These are phyloP conservation scores for Zingel zingel DNA, from an alignment of 2,113 vertebrate genomes.

Conservation along the genomic window DNA sequence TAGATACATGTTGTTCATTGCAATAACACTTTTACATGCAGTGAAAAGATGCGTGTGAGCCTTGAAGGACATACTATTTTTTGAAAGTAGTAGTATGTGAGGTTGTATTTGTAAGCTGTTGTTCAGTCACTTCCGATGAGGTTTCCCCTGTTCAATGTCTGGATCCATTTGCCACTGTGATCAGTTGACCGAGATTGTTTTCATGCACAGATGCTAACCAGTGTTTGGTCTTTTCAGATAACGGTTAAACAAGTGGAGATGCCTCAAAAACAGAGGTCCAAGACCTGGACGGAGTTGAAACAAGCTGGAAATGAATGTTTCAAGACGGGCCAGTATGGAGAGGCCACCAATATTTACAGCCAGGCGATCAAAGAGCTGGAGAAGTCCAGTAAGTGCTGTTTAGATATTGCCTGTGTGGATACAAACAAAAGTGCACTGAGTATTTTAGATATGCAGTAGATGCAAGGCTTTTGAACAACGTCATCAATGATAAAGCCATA, in stretches of 20 bases:
- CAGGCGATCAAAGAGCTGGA: constrained; percentile 87
- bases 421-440: too few relatives aligned
- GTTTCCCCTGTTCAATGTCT: neutral
- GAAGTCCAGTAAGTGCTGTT: constrained; percentile 79
- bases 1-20: neutral
- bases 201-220: neutral
- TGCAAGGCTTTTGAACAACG: neutral
- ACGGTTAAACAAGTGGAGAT: constrained; percentile 64
- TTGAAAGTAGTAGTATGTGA: too few relatives aligned
- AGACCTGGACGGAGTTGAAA: constrained; percentile 85
- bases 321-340: constrained; percentile 91
- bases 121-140: neutral
- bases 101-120: too few relatives aligned
- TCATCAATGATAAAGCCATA: neutral
- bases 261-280: constrained; percentile 82
- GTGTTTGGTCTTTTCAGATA: constrained; percentile 10
- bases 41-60: too few relatives aligned
- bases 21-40: too few relatives aligned
- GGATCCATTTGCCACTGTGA: neutral
- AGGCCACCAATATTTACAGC: constrained; percentile 87
- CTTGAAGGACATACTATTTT: too few relatives aligned
- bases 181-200: neutral
- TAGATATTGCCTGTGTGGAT: neutral
- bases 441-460: too few relatives aligned
- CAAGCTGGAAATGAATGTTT: constrained; percentile 90